Percentiles rank a stretch among this genome's conserved stretches.
These are phyloP conservation scores for Brachionichthys hirsutus DNA, from an alignment of 2,113 vertebrate genomes.

Conservation along the genomic window DNA sequence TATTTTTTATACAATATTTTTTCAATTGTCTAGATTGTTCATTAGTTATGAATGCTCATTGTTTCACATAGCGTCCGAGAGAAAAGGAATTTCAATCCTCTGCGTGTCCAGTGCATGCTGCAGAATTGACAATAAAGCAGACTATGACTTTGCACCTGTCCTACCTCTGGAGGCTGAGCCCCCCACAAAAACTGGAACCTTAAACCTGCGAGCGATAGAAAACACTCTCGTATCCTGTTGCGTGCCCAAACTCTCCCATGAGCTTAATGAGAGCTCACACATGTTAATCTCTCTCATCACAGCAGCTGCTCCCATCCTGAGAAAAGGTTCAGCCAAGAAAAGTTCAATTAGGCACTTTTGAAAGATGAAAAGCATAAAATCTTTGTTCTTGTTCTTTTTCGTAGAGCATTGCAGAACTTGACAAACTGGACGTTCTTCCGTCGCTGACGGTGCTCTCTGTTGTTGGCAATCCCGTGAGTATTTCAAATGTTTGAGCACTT, in stretches of 20 bases:
- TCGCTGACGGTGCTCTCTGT: conserved; percentile 84
- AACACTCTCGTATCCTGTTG: conserved; percentile 30
- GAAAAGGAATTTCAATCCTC: too few relatives aligned
- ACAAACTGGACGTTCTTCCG: conserved; percentile 82
- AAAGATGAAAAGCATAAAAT: neutral
- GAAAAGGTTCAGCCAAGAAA: too few relatives aligned
- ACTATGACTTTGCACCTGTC: too few relatives aligned
- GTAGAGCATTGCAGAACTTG: conserved; percentile 82
- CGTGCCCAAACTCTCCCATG: conserved; percentile 65
- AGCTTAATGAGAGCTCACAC: conserved; percentile 69
- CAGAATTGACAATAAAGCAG: too few relatives aligned
- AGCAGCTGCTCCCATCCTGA: conserved; percentile 46
- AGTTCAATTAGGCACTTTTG: too few relatives aligned
- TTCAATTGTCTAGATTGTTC: too few relatives aligned
- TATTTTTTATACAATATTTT: too few relatives aligned
- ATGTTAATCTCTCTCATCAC: conserved; percentile 66
- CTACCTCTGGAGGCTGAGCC: too few relatives aligned
- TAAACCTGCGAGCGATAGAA: conserved; percentile 51
- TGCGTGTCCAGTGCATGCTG: too few relatives aligned
- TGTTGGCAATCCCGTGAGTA: conserved; percentile 84
- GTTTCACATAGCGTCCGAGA: too few relatives aligned
- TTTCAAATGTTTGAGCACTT: conserved; percentile 8
- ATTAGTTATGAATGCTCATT: too few relatives aligned
- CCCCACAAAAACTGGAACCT: conserved; percentile 18
- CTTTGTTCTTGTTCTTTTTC: conserved; percentile 30